A percentile compares a stretch with the other conserved stretches of the same genome.
Conservation (phyloP, 2,797 vertebrate species). For the Sphaeramia orbicularis region DNA sequence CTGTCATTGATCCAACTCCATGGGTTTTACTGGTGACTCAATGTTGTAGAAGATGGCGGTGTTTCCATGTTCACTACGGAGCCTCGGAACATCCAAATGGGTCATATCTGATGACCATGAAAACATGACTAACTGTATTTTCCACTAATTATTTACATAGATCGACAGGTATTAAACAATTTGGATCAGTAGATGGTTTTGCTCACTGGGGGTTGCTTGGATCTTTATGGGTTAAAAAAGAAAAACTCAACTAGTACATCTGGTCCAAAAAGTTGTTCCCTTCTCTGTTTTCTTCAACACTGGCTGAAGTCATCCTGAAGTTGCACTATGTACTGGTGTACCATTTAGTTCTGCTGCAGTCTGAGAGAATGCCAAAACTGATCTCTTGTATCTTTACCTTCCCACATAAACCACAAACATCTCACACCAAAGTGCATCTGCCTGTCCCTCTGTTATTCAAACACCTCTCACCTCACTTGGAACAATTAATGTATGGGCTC, state of each 20-base stretch:
- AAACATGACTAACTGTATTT: too few species aligned
- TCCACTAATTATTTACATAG: too few species aligned
- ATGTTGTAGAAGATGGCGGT: too few species aligned
- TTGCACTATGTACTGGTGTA: neutral
- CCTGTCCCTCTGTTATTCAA: constrained; percentile 8
- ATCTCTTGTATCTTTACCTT: constrained; percentile 27
- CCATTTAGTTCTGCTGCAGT: constrained; percentile 6
- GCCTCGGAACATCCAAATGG: too few species aligned
- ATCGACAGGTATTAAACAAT: too few species aligned
- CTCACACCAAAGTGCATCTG: constrained; percentile 27
- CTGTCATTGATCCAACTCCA: too few species aligned
- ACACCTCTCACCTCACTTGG: constrained; percentile 5
- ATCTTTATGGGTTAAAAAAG: too few species aligned
- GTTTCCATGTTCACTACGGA: too few species aligned
- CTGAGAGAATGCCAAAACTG: constrained; percentile 13
- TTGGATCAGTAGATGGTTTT: too few species aligned
- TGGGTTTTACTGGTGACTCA: too few species aligned
- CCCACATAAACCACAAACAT: constrained; percentile 17
- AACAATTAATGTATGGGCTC: neutral
- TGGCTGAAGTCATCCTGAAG: neutral
- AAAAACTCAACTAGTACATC: neutral
- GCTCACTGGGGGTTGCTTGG: too few species aligned
- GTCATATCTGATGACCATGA: too few species aligned
- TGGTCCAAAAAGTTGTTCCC: neutral
- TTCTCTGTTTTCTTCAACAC: neutral